Evolutionary conservation across 2,888 invertebrate species (phyloP).

Genomic region (Bibio marci): DNA sequence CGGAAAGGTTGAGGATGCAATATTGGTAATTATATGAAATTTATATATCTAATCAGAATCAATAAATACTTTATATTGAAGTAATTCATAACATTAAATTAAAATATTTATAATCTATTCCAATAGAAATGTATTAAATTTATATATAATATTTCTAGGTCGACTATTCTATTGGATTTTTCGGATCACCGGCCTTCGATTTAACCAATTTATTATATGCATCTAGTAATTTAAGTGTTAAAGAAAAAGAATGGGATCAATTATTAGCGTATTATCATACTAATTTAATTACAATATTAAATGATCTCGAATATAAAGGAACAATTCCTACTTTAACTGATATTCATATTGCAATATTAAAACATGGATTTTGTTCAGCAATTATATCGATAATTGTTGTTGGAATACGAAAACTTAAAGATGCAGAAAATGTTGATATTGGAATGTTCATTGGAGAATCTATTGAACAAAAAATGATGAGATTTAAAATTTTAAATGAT

Average conservation of each 20-base stretch:
- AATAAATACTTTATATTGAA: too few relatives aligned
- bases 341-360: constrained; percentile 2
- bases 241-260: constrained; percentile 4
- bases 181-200: constrained; percentile 5
- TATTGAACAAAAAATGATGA: not conserved
- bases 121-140: too few relatives aligned
- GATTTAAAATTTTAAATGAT: constrained; percentile 1
- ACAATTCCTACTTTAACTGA: constrained; percentile 3
- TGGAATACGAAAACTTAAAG: not conserved
- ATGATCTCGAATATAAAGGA: not conserved
- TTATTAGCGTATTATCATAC: constrained; percentile 1
- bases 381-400: not conserved
- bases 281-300: not conserved
- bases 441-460: not conserved
- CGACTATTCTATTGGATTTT: constrained; percentile 4
- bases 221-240: not conserved
- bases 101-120: too few relatives aligned
- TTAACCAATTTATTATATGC: constrained; percentile 4
- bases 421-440: not conserved
- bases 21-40: too few relatives aligned
- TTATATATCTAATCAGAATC: too few relatives aligned
- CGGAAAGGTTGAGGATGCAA: not conserved
- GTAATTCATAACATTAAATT: too few relatives aligned
- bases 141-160: not conserved
- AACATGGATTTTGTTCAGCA: constrained; percentile 3